These are phyloP conservation scores for Varecia variegata DNA, from an alignment of 2,797 vertebrate species.

Conservation along the genomic window DNA sequence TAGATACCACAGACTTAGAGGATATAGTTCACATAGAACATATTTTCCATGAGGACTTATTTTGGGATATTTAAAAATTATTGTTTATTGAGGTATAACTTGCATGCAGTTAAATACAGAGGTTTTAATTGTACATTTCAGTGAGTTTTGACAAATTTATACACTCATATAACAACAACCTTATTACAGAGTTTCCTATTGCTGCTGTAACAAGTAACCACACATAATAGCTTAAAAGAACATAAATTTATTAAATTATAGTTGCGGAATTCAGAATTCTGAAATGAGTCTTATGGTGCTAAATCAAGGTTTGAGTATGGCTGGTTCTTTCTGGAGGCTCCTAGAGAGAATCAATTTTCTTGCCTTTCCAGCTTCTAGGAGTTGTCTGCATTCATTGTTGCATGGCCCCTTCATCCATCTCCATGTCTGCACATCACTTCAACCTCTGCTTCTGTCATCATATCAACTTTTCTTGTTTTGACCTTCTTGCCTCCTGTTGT, in stretches of 20 bases:
- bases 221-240: background rate
- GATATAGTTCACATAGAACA: background rate
- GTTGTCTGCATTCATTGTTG: background rate
- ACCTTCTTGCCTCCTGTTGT: background rate
- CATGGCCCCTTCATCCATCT: background rate
- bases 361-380: background rate
- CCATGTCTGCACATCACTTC: background rate
- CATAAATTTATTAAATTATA: background rate
- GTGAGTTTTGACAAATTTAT: background rate
- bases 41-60: background rate
- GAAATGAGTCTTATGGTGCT: background rate
- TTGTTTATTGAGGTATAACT: background rate
- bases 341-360: background rate
- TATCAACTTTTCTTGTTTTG: background rate
- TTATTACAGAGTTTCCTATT: background rate
- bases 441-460: background rate
- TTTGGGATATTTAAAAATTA: background rate
- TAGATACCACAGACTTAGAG: background rate
- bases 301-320: background rate
- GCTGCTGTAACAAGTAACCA: background rate
- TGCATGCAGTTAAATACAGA: background rate
- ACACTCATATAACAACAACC: background rate
- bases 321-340: background rate
- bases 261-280: background rate
- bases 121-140: background rate